phyloP scores from a whole-genome alignment of 2,113 vertebrate species.

The Chlorodrepanis virens region DNA sequence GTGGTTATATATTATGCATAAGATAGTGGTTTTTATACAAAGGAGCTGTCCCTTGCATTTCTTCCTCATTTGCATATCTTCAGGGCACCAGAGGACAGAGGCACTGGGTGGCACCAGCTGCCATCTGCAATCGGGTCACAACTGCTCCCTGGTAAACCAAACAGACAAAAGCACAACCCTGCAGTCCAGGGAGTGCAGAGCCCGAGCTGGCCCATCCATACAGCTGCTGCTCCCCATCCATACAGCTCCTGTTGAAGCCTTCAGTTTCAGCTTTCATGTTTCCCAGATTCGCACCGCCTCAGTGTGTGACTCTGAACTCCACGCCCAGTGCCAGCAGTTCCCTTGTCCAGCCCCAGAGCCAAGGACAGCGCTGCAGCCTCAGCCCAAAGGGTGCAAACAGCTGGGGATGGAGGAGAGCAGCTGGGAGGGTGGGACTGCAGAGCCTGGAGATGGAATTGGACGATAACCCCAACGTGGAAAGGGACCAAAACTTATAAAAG shows the following conservation, averaged over 20 bases:
- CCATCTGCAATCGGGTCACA: background rate
- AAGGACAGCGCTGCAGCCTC: background rate
- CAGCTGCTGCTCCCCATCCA: background rate
- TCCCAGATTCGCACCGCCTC: background rate
- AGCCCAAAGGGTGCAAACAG: background rate
- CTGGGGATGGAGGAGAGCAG: background rate
- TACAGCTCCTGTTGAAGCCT: background rate
- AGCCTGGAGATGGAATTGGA: background rate
- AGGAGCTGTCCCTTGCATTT: background rate
- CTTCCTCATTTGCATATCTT: background rate
- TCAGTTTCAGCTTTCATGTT: accelerated
- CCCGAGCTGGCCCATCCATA: background rate
- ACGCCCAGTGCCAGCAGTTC: accelerated
- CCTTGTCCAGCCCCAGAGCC: background rate
- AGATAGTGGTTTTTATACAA: background rate
- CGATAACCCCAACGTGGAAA: background rate
- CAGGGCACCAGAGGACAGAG: background rate
- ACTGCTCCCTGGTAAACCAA: background rate
- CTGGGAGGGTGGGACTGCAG: background rate
- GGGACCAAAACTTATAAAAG: background rate
- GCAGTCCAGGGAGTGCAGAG: background rate
- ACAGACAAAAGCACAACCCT: background rate
- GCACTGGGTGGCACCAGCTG: background rate
- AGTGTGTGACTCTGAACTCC: background rate
- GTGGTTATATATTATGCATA: background rate